Percentiles rank a stretch among this genome's conserved stretches.
phyloP scores from a whole-genome alignment of 2,888 invertebrate species.

The Pollenia amentaria region DNA sequence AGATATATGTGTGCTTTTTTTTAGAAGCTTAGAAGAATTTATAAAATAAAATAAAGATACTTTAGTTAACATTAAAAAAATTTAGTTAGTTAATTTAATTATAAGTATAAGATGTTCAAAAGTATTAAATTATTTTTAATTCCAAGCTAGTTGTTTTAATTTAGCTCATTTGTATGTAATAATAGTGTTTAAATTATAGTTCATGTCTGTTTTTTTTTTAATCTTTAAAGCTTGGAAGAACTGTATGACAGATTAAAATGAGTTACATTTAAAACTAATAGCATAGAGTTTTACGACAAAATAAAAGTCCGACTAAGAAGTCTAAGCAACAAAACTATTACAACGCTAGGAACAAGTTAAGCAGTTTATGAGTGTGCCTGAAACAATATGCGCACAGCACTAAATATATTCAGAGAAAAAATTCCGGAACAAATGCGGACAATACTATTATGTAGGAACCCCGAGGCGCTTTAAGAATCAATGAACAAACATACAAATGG shows the following conservation, averaged over 20 bases:
- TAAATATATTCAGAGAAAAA: conserved; percentile 38
- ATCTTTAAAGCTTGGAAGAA: conserved; percentile 14
- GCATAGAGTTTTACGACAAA: conserved; percentile 28
- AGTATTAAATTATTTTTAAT: too few species aligned
- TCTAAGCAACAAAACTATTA: conserved; percentile 31
- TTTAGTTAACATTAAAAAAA: too few species aligned
- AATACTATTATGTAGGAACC: conserved; percentile 14
- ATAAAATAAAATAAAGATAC: too few species aligned
- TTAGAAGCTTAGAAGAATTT: too few species aligned
- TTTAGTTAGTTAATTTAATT: too few species aligned
- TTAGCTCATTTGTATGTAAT: too few species aligned
- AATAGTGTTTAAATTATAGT: too few species aligned
- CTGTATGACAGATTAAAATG: conserved; percentile 4
- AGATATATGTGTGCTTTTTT: too few species aligned
- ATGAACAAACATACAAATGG: neutral
- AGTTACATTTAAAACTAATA: neutral
- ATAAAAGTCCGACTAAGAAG: conserved; percentile 24
- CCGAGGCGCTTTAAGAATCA: conserved; percentile 5
- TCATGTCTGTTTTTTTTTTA: too few species aligned
- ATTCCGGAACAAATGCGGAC: conserved; percentile 16
- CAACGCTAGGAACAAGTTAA: conserved; percentile 5
- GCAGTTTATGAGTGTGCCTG: conserved; percentile 19
- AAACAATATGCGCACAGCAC: conserved; percentile 20
- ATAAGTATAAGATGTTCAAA: too few species aligned
- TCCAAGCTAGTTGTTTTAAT: too few species aligned